Percentiles rank a stretch among this genome's conserved stretches.
phyloP scores from a whole-genome alignment of 2,888 invertebrate genomes.

The Steinernema hermaphroditum region DNA sequence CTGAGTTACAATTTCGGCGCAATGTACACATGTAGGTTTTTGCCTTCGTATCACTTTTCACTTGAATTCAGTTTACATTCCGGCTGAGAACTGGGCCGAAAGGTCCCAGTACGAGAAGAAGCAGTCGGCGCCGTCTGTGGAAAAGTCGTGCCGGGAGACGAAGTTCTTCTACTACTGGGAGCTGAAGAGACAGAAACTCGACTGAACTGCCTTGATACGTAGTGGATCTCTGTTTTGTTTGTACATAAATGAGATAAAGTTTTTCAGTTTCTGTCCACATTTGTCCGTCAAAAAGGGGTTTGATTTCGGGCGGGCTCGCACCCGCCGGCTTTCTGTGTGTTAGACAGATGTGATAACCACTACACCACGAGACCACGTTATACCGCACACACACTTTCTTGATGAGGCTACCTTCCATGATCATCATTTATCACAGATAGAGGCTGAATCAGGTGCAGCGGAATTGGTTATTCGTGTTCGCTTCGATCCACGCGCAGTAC shows the following conservation, averaged over 20 bases:
- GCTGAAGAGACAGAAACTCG: not conserved
- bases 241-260: not conserved
- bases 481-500: too few relatives aligned
- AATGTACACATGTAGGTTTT: not conserved
- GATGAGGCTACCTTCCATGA: too few relatives aligned
- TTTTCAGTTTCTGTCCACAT: too few relatives aligned
- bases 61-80: slow-evolving; percentile 14
- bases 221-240: not conserved
- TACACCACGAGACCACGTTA: too few relatives aligned
- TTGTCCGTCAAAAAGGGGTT: too few relatives aligned
- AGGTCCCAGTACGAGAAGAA: not conserved
- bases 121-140: not conserved
- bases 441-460: too few relatives aligned
- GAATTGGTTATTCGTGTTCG: too few relatives aligned
- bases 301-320: too few relatives aligned
- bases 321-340: too few relatives aligned
- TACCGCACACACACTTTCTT: too few relatives aligned
- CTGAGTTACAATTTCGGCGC: not conserved
- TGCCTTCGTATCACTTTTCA: not conserved
- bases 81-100: not conserved
- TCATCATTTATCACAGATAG: too few relatives aligned
- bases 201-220: not conserved
- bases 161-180: slow-evolving; percentile 6
- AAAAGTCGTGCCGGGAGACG: not conserved
- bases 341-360: too few relatives aligned